Conservation (phyloP, 1,140 invertebrate species). For the Orchestia grillus region DNA sequence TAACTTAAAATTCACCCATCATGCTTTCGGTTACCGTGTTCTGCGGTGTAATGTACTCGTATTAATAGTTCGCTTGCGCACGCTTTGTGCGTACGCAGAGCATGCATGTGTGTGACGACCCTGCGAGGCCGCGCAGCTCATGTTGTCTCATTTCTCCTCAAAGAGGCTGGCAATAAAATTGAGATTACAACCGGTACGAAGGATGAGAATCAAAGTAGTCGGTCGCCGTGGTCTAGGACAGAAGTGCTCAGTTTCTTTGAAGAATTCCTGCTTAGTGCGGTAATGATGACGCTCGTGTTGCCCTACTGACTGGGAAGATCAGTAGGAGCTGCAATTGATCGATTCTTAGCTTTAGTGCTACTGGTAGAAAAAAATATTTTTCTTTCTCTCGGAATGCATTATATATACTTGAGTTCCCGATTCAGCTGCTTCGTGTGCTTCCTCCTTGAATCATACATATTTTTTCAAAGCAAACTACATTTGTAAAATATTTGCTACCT, state of each 20-base stretch:
- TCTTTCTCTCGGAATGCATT: background rate
- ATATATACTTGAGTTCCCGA: background rate
- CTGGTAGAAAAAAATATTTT: background rate
- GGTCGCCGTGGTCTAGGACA: too few relatives aligned
- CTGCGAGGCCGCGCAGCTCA: background rate
- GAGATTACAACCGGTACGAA: too few relatives aligned
- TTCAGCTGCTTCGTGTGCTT: background rate
- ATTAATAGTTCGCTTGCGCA: background rate
- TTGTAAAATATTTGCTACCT: background rate
- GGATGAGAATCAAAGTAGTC: too few relatives aligned
- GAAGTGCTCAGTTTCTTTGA: too few relatives aligned
- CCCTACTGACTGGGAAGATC: background rate
- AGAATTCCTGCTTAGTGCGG: too few relatives aligned
- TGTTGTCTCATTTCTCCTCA: too few relatives aligned
- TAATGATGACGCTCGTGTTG: too few relatives aligned
- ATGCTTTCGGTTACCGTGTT: background rate
- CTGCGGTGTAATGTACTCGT: background rate
- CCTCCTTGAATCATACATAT: too few relatives aligned
- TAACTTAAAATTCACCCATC: background rate
- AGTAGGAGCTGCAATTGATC: background rate
- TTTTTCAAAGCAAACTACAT: background rate
- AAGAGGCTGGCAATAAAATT: too few relatives aligned
- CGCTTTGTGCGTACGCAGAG: background rate
- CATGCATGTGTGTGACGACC: background rate
- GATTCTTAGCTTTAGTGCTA: background rate